phyloP scores from a whole-genome alignment of 37 sponge, comb jelly and placozoan genomes.

The Chondrilla cf. caribensis region DNA sequence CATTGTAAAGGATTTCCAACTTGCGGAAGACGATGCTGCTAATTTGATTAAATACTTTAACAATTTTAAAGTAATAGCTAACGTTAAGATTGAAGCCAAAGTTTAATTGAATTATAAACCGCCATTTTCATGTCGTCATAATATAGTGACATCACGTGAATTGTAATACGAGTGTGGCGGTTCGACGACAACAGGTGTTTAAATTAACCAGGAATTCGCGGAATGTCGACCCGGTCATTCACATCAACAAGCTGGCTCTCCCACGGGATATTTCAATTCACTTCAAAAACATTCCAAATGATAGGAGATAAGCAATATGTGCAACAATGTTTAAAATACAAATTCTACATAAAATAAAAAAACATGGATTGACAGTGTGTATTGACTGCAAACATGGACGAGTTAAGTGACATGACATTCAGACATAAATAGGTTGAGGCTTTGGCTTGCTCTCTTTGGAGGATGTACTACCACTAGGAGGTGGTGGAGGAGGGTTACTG shows the following conservation, averaged over 20 bases:
- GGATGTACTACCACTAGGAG: neutral
- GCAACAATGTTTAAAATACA: too few relatives aligned
- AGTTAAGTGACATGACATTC: neutral
- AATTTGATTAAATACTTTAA: slow-evolving; percentile 41
- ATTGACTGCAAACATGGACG: too few relatives aligned
- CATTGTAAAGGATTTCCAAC: slow-evolving; percentile 8
- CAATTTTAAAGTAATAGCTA: slow-evolving; percentile 17
- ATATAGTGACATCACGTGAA: too few relatives aligned
- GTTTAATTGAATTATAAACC: neutral
- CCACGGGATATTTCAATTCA: slow-evolving; percentile 5
- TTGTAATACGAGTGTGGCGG: too few relatives aligned
- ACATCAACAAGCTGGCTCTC: neutral
- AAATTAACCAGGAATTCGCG: too few relatives aligned
- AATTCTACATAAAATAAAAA: too few relatives aligned
- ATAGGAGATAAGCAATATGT: too few relatives aligned
- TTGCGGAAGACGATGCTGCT: slow-evolving; percentile 23
- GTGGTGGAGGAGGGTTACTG: neutral
- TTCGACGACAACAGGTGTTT: too few relatives aligned
- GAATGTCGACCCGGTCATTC: too few relatives aligned
- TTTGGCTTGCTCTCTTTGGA: slow-evolving; percentile 30
- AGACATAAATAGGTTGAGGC: slow-evolving; percentile 75
- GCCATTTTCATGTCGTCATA: neutral
- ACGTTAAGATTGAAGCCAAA: neutral
- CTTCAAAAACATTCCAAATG: too few relatives aligned
- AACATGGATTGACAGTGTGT: too few relatives aligned